Base-by-base conservation (phyloP, 2,888 invertebrate genomes). In the Cetonia aurata region DNA sequence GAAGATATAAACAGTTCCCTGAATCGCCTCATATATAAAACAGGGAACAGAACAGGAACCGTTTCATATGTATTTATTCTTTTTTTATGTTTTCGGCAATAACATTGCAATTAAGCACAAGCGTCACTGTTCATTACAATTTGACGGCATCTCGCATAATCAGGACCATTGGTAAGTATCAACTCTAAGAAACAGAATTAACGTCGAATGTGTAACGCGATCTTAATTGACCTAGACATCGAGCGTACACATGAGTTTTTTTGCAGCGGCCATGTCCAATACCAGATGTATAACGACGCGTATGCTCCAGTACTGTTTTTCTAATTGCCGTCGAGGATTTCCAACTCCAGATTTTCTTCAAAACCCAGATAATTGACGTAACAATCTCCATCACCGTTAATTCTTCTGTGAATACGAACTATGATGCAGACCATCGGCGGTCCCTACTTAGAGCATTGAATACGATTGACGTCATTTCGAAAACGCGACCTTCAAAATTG, bases 271-370 rank as follows among this genome's bases (percentile, higher is more conserved):
- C 46, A 60, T 46, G 46, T 44, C 19, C 60, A n/a, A 46, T 46
- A 15, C 60, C 60, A 60, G 60, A 60, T 60, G 60, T 31, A 31
- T 13, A 60, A 15, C 60, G 25, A 46, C 60, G 46, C 31, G 19
- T 25, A 44, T 25, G 31, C 46, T 25, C 46, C 31, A 44, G 37
- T 9, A 19, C 41, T 46, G 25, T 60, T 60, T 46, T 25, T 25
- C 12, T 60, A 60, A 60, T 60, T 60, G 46, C 60, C 46, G 60
- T n/a, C 44, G 46, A 60, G 60, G 60, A 46, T 60, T 60, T 25
- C 15, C 60, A 33, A 3, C 44, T 60, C n/a, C 15, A 44, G 60
- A 60, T 60, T 60, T 46, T 46, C 46, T 46, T 60, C 60, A 60
- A 46, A 46, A 48, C 17, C 8, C n/a, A 41, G 19, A 8, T 12